Evolutionary conservation across 2,888 invertebrate species (phyloP).

Genomic region (Drosophila nigricruria): DNA sequence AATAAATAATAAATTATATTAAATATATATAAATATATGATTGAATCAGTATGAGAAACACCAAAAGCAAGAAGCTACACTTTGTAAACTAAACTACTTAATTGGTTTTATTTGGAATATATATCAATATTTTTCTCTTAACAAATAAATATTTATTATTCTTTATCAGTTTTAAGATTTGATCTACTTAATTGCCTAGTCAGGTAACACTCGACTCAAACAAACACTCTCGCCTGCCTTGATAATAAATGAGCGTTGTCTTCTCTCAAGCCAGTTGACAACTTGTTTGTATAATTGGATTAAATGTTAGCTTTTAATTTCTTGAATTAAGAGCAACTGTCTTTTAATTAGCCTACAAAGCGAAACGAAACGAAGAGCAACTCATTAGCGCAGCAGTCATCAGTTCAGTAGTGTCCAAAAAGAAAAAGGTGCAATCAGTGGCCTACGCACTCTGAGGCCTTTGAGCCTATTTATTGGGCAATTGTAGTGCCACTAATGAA

Average conservation of each 20-base stretch:
- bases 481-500: constrained; percentile 58
- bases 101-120: not conserved
- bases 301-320: constrained; percentile 1
- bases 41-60: too few relatives aligned
- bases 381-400: constrained; percentile 41
- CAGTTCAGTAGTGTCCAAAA: not conserved
- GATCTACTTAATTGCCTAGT: not conserved
- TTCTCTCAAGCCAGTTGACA: not conserved
- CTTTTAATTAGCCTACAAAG: constrained; percentile 41
- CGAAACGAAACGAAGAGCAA: constrained; percentile 2
- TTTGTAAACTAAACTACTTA: not conserved
- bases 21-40: too few relatives aligned
- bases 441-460: constrained; percentile 30
- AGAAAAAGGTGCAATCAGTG: constrained; percentile 43
- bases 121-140: not conserved
- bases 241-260: not conserved
- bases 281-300: constrained; percentile 20
- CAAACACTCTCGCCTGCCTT: not conserved
- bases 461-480: constrained; percentile 33
- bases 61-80: too few relatives aligned
- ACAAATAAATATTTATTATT: not conserved
- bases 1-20: too few relatives aligned
- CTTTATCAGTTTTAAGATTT: not conserved
- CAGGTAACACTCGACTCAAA: not conserved
- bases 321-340: constrained; percentile 26